phyloP scores from a whole-genome alignment of 2,888 invertebrate species.

The Melipona beecheii region DNA sequence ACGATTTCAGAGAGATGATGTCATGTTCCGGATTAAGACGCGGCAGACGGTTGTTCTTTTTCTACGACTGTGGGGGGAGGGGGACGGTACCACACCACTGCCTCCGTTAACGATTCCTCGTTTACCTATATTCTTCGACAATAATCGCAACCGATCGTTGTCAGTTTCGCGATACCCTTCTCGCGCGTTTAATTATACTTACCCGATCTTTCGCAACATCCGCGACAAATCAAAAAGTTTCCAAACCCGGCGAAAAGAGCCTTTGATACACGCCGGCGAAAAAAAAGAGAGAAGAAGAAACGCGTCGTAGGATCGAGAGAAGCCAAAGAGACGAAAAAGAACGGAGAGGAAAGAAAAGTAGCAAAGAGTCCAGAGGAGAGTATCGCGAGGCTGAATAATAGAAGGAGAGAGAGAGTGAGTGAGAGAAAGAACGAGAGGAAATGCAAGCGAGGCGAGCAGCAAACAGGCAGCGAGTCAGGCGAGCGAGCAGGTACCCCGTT shows the following conservation, averaged over 20 bases:
- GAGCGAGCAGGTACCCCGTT: conserved; percentile 73
- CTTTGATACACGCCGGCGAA: conserved; percentile 18
- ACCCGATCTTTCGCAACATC: too few relatives aligned
- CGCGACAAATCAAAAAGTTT: neutral
- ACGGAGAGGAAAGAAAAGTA: neutral
- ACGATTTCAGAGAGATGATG: conserved; percentile 18
- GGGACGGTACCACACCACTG: too few relatives aligned
- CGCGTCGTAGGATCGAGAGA: conserved; percentile 21
- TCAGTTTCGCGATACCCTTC: too few relatives aligned
- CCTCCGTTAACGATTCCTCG: too few relatives aligned
- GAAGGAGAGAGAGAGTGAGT: neutral
- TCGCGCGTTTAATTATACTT: too few relatives aligned
- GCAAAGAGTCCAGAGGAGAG: neutral
- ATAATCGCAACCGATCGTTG: too few relatives aligned
- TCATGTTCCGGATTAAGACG: neutral
- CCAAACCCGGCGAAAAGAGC: neutral
- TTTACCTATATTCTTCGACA: too few relatives aligned
- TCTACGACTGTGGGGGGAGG: too few relatives aligned
- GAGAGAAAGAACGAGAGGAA: neutral
- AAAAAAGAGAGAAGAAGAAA: conserved; percentile 19
- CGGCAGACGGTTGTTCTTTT: neutral
- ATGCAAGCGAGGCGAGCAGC: conserved; percentile 10
- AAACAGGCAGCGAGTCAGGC: conserved; percentile 29
- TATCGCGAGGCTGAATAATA: neutral
- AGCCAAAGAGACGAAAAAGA: conserved; percentile 31